A percentile compares a stretch with the other conserved stretches of the same genome.
Conservation (phyloP, 2,113 vertebrate genomes). For the Mastomys coucha region DNA sequence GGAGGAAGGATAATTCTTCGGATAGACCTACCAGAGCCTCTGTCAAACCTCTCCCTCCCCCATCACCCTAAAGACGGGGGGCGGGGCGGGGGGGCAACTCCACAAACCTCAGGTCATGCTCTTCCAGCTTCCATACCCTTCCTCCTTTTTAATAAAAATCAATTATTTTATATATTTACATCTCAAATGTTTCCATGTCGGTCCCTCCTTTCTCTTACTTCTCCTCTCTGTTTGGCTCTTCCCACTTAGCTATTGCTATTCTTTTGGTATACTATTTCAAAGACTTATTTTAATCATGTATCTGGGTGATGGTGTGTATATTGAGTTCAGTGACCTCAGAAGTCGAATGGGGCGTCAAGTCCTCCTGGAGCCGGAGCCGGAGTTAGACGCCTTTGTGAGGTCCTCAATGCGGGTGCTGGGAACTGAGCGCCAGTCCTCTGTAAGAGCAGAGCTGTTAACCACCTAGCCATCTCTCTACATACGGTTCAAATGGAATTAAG, state of each 20-base stretch:
- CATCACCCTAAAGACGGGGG: neutral
- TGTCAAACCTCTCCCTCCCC: too few relatives aligned
- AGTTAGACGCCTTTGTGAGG: neutral
- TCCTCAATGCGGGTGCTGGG: neutral
- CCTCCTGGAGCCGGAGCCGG: neutral
- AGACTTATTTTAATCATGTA: neutral
- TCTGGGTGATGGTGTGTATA: neutral
- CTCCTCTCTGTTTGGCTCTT: neutral
- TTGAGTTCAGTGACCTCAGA: neutral
- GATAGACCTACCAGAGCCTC: accelerated
- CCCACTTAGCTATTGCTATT: neutral
- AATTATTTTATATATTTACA: too few relatives aligned
- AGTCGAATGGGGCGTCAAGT: neutral
- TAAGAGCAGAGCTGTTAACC: neutral
- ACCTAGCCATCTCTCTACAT: neutral
- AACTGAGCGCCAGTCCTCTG: neutral
- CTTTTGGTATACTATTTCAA: too few relatives aligned
- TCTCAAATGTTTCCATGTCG: too few relatives aligned
- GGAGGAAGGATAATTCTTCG: neutral
- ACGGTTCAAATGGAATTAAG: neutral
- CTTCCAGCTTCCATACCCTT: neutral
- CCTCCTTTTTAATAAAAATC: neutral
- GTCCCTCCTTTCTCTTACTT: neutral
- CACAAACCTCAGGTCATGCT: neutral
- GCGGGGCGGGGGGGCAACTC: neutral